phyloP scores from a whole-genome alignment of 2,797 vertebrate species.

The Peromyscus attwateri region DNA sequence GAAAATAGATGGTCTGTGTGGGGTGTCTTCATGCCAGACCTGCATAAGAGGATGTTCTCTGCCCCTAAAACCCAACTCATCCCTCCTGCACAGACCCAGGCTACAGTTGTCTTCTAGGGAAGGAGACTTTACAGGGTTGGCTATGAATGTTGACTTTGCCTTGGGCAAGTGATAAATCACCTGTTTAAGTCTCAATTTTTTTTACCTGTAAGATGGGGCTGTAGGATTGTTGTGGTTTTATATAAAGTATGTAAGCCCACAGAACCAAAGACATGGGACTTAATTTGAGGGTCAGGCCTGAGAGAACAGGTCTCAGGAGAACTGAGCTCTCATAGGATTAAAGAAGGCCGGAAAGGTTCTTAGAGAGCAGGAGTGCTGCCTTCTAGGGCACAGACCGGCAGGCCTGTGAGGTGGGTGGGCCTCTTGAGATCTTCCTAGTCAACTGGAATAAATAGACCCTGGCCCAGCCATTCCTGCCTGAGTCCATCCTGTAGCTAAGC shows the following conservation, averaged over 20 bases:
- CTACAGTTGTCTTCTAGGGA: background rate
- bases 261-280: background rate
- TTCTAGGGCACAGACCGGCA: background rate
- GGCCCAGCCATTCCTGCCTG: background rate
- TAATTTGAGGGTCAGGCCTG: background rate
- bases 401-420: background rate
- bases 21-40: background rate
- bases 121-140: background rate
- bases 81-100: background rate
- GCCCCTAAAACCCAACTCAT: background rate
- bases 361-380: background rate
- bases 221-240: background rate
- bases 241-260: background rate
- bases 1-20: background rate
- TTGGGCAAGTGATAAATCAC: background rate
- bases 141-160: background rate
- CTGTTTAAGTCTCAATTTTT: background rate
- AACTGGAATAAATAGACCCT: background rate
- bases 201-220: background rate
- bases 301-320: background rate
- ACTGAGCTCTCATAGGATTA: background rate
- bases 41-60: background rate
- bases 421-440: background rate
- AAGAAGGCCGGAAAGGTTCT: background rate
- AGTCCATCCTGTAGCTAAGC: background rate